Percentiles rank a stretch among this genome's conserved stretches.
Evolutionary conservation across 2,888 invertebrate species (phyloP).

Genomic region (Ochlodes sylvanus): DNA sequence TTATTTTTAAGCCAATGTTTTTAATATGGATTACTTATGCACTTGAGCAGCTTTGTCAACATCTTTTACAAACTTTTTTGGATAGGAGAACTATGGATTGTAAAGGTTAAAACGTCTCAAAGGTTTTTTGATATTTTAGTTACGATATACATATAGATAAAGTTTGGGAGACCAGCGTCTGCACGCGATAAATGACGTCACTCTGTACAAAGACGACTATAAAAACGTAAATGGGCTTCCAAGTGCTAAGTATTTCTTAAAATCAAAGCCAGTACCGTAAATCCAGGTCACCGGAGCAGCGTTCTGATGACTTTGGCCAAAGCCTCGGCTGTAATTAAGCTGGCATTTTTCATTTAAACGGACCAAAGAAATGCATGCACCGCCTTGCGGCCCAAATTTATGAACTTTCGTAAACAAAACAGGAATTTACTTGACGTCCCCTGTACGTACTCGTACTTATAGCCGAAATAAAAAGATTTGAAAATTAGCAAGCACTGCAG

Average conservation of each 20-base stretch:
- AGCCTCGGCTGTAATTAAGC: constrained; percentile 33
- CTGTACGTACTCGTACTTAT: not conserved
- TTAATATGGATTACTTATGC: too few species aligned
- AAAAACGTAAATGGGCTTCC: not conserved
- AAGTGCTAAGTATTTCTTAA: constrained; percentile 10
- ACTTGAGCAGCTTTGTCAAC: too few species aligned
- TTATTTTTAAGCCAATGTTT: too few species aligned
- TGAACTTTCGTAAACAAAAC: constrained; percentile 5
- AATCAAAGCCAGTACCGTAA: constrained; percentile 22
- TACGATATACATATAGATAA: too few species aligned
- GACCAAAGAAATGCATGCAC: constrained; percentile 27
- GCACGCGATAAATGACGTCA: too few species aligned
- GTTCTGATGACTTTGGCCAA: constrained; percentile 28
- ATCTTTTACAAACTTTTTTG: too few species aligned
- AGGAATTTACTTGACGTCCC: constrained; percentile 3
- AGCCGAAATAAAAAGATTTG: too few species aligned
- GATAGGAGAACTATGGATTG: too few species aligned
- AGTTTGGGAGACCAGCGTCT: too few species aligned
- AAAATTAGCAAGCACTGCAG: too few species aligned
- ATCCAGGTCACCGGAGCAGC: constrained; percentile 21
- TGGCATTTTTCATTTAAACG: constrained; percentile 24
- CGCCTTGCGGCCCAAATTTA: constrained; percentile 16
- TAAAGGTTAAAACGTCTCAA: too few species aligned
- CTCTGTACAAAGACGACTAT: not conserved
- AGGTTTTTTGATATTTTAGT: too few species aligned